phyloP scores from a whole-genome alignment of 2,113 vertebrate species.

The Edolisoma coerulescens region DNA sequence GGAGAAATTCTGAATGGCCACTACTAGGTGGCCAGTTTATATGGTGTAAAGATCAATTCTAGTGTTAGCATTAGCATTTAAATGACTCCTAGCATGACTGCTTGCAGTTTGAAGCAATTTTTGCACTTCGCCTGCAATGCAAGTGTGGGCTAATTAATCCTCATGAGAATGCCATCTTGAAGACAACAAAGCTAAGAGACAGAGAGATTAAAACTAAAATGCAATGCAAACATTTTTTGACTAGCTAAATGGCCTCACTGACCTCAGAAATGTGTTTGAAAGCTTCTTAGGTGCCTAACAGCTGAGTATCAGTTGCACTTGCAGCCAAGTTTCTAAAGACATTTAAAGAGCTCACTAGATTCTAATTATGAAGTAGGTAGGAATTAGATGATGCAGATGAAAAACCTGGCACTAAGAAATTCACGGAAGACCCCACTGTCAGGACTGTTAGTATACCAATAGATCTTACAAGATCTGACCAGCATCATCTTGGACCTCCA shows the following conservation, averaged over 20 bases:
- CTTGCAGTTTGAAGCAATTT: not conserved
- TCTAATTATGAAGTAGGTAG: not conserved
- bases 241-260: not conserved
- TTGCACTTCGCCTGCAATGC: accelerated
- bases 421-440: not conserved
- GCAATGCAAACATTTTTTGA: not conserved
- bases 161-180: not conserved
- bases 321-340: not conserved
- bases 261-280: not conserved
- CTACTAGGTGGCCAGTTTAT: not conserved
- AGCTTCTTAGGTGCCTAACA: not conserved
- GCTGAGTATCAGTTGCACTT: not conserved
- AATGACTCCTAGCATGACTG: not conserved
- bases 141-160: not conserved
- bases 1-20: not conserved
- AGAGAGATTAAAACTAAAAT: not conserved
- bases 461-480: not conserved
- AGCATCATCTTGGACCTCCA: not conserved
- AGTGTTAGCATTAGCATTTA: not conserved
- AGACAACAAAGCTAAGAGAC: not conserved
- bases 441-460: not conserved
- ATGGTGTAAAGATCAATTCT: not conserved
- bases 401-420: not conserved
- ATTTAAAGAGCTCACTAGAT: not conserved
- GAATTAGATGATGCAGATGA: not conserved